Evolutionary conservation across 2,888 invertebrate genomes (phyloP), one percentile per base, ranked within the genome.

Genomic region (Pachliopta kotzebuea): DNA sequence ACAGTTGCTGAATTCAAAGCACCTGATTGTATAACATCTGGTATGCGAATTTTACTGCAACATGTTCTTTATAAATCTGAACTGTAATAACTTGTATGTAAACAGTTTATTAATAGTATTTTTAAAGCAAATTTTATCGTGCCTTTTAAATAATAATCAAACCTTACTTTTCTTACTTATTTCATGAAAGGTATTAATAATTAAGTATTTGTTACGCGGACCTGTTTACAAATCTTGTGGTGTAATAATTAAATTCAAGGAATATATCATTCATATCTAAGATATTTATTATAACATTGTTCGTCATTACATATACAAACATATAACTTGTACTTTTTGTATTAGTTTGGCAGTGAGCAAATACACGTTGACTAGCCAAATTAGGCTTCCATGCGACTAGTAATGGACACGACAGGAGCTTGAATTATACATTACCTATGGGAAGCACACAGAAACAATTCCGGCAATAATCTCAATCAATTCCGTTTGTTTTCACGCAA

Each of bases 341-440:
- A 18, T 21, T n/a, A 31, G 31, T 50, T 31, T 0, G 23, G 20
- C 18, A 29, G 26, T 9, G n/a, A n/a, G n/a, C 49, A 74, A 76
- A 78, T 72, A 74, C 81, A 78, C 79, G 81, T 77, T 81, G 74
- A 83, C 81, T 79, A 74, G 79, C 82, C 83, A 81, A 85, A 88
- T 86, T 84, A 79, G 79, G 77, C 70, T 80, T 77, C 74, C 82
- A 81, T 83, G 75, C 74, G 77, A 71, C 75, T 72, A 77, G 75
- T 74, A 80, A 77, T 80, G 80, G 83, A 76, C 81, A 75, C 76
- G 70, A 71, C 74, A 72, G 76, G 74, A 76, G 71, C 74, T 71
- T 68, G 88, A 89, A 89, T 89, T 86, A 89, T 84, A 84, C 85
- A 89, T 88, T 78, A 82, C 74, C 68, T 63, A 59, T 76, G 73